Conservation (phyloP, 2,797 vertebrate species). For the Spheniscus humboldti region DNA sequence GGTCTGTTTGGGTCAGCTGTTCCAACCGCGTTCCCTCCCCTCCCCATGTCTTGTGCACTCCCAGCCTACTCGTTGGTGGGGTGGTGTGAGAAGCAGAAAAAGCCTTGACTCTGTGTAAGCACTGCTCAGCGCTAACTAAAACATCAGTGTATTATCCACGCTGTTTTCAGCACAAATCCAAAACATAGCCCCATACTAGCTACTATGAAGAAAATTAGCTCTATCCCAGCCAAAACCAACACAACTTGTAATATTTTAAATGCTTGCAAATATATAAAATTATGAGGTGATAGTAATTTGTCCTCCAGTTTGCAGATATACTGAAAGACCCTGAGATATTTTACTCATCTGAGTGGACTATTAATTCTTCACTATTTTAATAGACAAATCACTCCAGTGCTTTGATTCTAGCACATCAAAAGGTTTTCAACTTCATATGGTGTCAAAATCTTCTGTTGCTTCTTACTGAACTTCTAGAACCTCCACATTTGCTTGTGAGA, state of each 20-base stretch:
- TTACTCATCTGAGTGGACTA: not conserved
- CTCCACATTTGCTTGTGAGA: not conserved
- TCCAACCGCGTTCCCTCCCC: no score
- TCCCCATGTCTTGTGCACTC: no score
- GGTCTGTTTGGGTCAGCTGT: no score
- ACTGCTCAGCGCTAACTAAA: no score
- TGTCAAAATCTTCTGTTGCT: not conserved
- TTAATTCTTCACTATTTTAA: not conserved
- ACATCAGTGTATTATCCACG: no score
- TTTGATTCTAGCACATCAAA: not conserved
- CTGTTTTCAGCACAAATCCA: no score
- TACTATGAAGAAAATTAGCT: no score
- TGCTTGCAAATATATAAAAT: not conserved
- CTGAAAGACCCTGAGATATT: not conserved
- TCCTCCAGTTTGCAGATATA: not conserved
- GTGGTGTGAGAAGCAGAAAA: no score
- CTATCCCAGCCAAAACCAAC: no score
- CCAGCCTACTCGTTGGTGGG: no score
- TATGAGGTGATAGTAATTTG: not conserved
- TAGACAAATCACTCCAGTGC: not conserved
- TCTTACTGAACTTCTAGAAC: not conserved
- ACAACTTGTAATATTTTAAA: not conserved
- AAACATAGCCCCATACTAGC: no score
- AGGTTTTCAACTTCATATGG: not conserved
- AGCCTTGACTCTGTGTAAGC: no score